Conservation (phyloP, 2,113 vertebrate species). For the Notothenia rossii region DNA sequence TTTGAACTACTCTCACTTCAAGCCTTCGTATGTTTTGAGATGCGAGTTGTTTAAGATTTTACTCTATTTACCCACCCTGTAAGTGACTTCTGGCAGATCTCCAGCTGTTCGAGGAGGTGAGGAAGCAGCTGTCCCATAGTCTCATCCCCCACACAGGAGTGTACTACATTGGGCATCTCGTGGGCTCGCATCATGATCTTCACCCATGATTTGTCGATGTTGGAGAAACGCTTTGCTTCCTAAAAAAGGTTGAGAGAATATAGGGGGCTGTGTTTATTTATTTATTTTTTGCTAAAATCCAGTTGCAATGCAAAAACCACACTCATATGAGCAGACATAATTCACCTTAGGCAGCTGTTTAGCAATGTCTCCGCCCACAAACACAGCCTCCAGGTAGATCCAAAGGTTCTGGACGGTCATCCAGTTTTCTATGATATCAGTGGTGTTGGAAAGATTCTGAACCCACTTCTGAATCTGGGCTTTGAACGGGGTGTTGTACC, state of each 20-base stretch:
- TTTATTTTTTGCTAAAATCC: not conserved
- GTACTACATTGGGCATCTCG: constrained; percentile 93
- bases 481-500: constrained; percentile 96
- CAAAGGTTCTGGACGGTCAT: constrained; percentile 97
- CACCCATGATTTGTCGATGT: constrained; percentile 98
- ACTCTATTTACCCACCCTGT: constrained; percentile 88
- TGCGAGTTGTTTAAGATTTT: not conserved
- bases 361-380: constrained; percentile 96
- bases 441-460: constrained; percentile 92
- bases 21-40: not conserved
- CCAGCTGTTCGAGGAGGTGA: constrained; percentile 94
- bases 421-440: constrained; percentile 96
- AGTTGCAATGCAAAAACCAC: not conserved
- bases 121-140: constrained; percentile 94
- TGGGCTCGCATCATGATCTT: constrained; percentile 96
- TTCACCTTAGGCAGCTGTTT: constrained; percentile 96
- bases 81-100: constrained; percentile 98
- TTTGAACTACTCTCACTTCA: not conserved
- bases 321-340: not conserved
- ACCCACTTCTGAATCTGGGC: constrained; percentile 98
- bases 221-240: constrained; percentile 97
- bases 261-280: not conserved
- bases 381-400: constrained; percentile 98
- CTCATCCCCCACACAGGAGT: constrained; percentile 95
- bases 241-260: constrained; percentile 53